These are phyloP conservation scores for Thinocorus orbignyianus DNA, from an alignment of 2,113 vertebrate species.

Conservation along the genomic window DNA sequence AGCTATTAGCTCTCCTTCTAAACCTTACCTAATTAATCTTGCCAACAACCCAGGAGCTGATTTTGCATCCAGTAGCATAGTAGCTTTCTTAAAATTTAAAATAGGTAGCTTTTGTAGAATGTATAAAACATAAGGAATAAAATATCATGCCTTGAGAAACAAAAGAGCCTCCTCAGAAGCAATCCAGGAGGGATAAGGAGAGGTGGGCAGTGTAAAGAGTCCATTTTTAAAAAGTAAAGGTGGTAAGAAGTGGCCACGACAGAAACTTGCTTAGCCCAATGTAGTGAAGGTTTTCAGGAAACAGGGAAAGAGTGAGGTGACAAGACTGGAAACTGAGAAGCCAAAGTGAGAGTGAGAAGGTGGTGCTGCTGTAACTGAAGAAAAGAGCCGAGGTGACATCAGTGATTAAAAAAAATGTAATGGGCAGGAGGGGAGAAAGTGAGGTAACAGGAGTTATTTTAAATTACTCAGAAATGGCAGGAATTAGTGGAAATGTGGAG, in stretches of 20 bases:
- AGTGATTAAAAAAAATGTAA: conserved; percentile 35
- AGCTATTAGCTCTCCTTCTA: background rate
- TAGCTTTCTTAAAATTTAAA: background rate
- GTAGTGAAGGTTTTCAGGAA: background rate
- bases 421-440: conserved; percentile 46
- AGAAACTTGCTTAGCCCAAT: background rate
- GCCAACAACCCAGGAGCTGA: background rate
- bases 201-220: background rate
- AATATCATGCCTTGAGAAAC: background rate
- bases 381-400: conserved; percentile 37
- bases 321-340: conserved; percentile 20
- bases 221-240: background rate
- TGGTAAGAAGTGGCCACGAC: background rate
- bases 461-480: conserved; percentile 58
- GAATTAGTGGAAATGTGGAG: conserved; percentile 55
- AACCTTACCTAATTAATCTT: background rate
- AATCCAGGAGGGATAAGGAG: background rate
- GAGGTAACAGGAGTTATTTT: conserved; percentile 61
- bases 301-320: conserved; percentile 32
- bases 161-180: background rate
- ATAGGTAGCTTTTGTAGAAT: background rate
- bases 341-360: conserved; percentile 6
- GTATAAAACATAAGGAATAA: background rate
- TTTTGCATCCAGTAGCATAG: background rate
- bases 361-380: conserved; percentile 7